Conservation (phyloP, 2,888 invertebrate species). For the Fragum sueziense region DNA sequence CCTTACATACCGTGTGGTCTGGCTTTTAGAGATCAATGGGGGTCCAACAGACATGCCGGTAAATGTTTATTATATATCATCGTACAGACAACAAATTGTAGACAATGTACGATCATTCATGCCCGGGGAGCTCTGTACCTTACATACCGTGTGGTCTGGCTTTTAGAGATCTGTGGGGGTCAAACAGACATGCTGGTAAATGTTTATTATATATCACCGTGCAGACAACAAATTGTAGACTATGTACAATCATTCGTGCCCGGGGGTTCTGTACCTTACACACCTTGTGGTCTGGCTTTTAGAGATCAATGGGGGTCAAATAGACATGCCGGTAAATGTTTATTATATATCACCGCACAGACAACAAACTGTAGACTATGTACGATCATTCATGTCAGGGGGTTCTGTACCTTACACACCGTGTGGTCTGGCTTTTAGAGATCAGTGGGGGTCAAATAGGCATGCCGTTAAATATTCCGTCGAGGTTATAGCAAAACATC, state of each 20-base stretch:
- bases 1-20: conserved; percentile 70
- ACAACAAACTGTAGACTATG: conserved; percentile 61
- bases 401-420: conserved; percentile 68
- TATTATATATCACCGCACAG: no score
- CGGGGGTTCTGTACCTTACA: conserved; percentile 65
- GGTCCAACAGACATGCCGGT: conserved; percentile 69
- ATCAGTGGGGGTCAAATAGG: conserved; percentile 71
- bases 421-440: conserved; percentile 68
- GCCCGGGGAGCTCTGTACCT: no score
- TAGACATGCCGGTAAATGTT: conserved; percentile 68
- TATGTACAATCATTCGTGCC: conserved; percentile 67
- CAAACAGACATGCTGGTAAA: no score
- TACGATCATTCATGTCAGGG: conserved; percentile 66
- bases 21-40: conserved; percentile 71
- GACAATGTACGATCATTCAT: no score
- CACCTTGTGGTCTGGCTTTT: conserved; percentile 70
- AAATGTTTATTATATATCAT: no score
- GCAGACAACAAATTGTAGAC: conserved; percentile 61
- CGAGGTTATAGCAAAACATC: no score
- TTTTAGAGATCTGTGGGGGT: no score
- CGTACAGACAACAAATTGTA: no score
- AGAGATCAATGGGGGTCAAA: conserved; percentile 70
- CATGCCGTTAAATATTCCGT: conserved; percentile 67
- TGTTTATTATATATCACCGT: no score
- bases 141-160: no score